Evolutionary conservation across 2,797 vertebrate genomes (phyloP).

Genomic region (Sebastes kiyomatsui): DNA sequence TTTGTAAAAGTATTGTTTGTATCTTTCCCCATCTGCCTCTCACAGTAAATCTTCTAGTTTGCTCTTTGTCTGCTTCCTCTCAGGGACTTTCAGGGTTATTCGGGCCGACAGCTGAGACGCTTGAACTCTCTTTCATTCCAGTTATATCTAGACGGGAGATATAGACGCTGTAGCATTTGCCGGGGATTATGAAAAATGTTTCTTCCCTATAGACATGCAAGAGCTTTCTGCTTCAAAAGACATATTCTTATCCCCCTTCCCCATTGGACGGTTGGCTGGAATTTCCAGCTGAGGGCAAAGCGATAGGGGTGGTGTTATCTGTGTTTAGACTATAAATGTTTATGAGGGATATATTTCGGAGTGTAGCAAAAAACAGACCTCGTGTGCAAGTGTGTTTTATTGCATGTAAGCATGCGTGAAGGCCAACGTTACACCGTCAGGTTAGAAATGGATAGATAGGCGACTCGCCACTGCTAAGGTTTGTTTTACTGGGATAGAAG

Average conservation of each 20-base stretch:
- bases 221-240: constrained; percentile 36
- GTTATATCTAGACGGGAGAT: constrained; percentile 29
- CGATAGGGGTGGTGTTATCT: constrained; percentile 73
- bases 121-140: constrained; percentile 23
- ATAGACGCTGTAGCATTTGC: constrained; percentile 38
- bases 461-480: constrained; percentile 34
- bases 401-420: not conserved
- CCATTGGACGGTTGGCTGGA: constrained; percentile 56
- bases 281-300: constrained; percentile 60
- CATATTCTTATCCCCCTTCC: constrained; percentile 40
- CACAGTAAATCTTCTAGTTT: constrained; percentile 13
- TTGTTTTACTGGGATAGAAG: constrained; percentile 73
- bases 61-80: constrained; percentile 44
- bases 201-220: constrained; percentile 29
- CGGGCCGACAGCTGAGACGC: constrained; percentile 17
- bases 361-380: constrained; percentile 66
- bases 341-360: constrained; percentile 71
- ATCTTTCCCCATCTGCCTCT: constrained; percentile 11
- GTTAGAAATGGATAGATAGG: constrained; percentile 30
- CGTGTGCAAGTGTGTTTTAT: constrained; percentile 16
- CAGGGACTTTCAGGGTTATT: constrained; percentile 30
- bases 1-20: constrained; percentile 38
- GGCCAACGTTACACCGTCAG: not conserved
- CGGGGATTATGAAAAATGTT: constrained; percentile 57
- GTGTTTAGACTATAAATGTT: constrained; percentile 83